Evolutionary conservation across 2,797 vertebrate species (phyloP).

Genomic region (Cyclura pinguis): DNA sequence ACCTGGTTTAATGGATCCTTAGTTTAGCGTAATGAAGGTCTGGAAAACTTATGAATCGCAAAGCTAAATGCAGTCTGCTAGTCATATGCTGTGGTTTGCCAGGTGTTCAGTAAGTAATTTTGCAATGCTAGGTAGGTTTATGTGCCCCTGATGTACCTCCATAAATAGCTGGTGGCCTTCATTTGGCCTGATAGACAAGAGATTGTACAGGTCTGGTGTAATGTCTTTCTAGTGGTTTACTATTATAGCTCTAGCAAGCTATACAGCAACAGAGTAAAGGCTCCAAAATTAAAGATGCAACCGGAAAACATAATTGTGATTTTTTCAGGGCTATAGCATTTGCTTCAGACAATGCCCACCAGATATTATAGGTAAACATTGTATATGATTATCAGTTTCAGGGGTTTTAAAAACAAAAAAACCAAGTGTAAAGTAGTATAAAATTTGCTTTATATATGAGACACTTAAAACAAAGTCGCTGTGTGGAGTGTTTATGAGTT

Average conservation of each 20-base stretch:
- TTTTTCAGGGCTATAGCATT: background rate
- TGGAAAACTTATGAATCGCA: background rate
- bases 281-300: background rate
- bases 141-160: background rate
- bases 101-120: background rate
- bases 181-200: background rate
- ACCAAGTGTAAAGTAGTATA: background rate
- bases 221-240: background rate
- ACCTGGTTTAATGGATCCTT: background rate
- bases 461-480: background rate
- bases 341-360: background rate
- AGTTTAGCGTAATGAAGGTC: background rate
- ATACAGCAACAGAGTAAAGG: background rate
- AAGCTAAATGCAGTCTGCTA: background rate
- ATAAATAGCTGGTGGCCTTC: background rate
- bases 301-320: background rate
- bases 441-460: background rate
- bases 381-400: background rate
- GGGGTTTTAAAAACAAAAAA: background rate
- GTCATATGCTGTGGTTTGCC: background rate
- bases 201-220: background rate
- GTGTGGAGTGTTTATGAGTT: background rate
- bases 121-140: background rate
- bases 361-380: background rate
- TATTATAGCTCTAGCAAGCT: background rate